Evolutionary conservation across 2,113 vertebrate species (phyloP), one percentile per base, ranked within the genome.

Genomic region (Crocuta crocuta): DNA sequence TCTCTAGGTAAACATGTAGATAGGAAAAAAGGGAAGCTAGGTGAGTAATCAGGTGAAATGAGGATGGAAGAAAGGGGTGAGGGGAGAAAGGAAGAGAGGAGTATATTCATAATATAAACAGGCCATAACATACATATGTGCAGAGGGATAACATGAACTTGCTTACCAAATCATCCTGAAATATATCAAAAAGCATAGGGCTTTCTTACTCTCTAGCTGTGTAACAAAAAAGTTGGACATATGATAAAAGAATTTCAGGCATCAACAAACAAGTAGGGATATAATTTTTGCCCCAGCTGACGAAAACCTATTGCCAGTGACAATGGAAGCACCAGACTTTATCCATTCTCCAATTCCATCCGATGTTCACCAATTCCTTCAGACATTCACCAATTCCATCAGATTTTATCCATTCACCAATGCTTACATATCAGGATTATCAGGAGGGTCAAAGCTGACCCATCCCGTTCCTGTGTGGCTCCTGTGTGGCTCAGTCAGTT

Each of bases 31-130:
- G 71, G 28, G 26, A 35, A 50, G 5, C 7, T 39, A 39, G 24
- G 5, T 21, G 17, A 63, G 1, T 23, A 39, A 9, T 16, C 15
- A 82, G 33, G 16, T 66, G 17, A 82, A 28, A 17, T 53, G 19
- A 83, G 50, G 7, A 50, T 9, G 8, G 12, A 50, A 79, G 33
- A 79, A 88, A 19, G 2, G 33, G 55, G 7, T 61, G 33, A 61
- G 33, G 26, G 4, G 12, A 70, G 2, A 86, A 80, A 9, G 24
- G 2, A 89, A 63, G 17, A 31, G 50, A 10, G 2, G 2, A 26
- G 8, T 5, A 0, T 12, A 17, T 1, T 53, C 1, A 50, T 5
- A 21, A 16, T 16, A 73, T 66, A 50, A 58, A 35, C 4, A 68
- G n/a, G 0, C 5, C n/a, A 23, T 35, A 11, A 31, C 33, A 6